Evolutionary conservation across 2,113 vertebrate species (phyloP).

Genomic region (Mesitornis unicolor): DNA sequence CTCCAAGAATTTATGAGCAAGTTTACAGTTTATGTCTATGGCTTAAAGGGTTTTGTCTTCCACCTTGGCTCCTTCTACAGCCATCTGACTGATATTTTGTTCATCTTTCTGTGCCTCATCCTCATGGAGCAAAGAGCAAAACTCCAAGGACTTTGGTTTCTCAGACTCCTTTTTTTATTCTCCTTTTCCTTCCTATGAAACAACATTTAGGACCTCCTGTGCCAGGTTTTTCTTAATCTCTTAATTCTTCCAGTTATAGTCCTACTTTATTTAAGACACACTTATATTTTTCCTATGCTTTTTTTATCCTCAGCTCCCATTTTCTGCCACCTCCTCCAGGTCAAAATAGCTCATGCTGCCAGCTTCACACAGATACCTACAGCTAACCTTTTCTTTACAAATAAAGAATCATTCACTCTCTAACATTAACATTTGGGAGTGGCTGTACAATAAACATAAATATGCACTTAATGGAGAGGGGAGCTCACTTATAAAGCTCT

Average conservation of each 20-base stretch:
- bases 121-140: neutral
- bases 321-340: neutral
- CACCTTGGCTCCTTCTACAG: neutral
- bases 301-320: neutral
- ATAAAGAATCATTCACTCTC: neutral
- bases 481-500: neutral
- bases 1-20: neutral
- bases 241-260: neutral
- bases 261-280: neutral
- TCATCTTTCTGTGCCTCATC: neutral
- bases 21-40: neutral
- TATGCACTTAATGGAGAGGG: neutral
- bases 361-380: neutral
- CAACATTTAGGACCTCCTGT: neutral
- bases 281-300: neutral
- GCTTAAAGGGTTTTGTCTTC: neutral
- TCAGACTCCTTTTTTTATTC: neutral
- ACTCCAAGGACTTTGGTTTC: neutral
- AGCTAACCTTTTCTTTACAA: neutral
- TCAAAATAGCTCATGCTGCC: neutral
- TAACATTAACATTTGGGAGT: neutral
- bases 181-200: neutral
- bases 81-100: neutral
- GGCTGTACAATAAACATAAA: neutral
- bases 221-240: neutral